Evolutionary conservation across 2,113 vertebrate species (phyloP), one percentile per base, ranked within the genome.

Genomic region (Piprites chloris): DNA sequence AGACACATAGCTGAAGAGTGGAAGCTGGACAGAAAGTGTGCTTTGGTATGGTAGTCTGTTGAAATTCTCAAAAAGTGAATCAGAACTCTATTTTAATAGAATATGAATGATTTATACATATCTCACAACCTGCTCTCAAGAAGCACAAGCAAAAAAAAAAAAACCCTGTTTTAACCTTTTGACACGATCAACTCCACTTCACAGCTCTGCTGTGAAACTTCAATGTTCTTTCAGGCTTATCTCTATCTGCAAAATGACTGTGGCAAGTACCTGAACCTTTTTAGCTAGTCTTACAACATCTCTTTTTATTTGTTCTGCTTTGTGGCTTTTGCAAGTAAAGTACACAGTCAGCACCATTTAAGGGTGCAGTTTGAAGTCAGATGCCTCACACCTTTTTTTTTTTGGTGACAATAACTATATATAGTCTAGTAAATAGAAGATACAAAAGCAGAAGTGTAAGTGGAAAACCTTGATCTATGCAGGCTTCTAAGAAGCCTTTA

Each of bases 291-390:
- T 91, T 89, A 82, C 84, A 81, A 84, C 74, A 90, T 56, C 61
- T 93, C 72, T 93, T 95, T 94, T 93, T 95, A 95, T 96, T 95
- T 97, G 93, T 94, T 97, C 92, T 2, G 12, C 95, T 93, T 49
- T 75, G 92, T 93, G 88, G 58, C 17, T 97, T 93, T 91, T 94
- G 90, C 65, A 84, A 84, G 85, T 63, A 52, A 96, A 95, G 90
- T 89, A 95, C 95, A 66, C 68, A 93, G 87, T 96, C 96, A 97
- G 96, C 94, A 93, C 72, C 90, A 69, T 93, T 96, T 91, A 91
- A 88, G 61, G 80, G 41, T 46, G 50, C 33, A 0, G 2, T 91
- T 96, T 89, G 75, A 84, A 91, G 93, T 61, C 65, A 52, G 87
- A 78, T 59, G 58, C 61, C 55, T 94, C 35, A 4, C 26, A 33